A percentile compares a stretch with the other conserved stretches of the same genome.
Conservation (phyloP, 2,888 invertebrate species). For the Phragmatobia fuliginosa region DNA sequence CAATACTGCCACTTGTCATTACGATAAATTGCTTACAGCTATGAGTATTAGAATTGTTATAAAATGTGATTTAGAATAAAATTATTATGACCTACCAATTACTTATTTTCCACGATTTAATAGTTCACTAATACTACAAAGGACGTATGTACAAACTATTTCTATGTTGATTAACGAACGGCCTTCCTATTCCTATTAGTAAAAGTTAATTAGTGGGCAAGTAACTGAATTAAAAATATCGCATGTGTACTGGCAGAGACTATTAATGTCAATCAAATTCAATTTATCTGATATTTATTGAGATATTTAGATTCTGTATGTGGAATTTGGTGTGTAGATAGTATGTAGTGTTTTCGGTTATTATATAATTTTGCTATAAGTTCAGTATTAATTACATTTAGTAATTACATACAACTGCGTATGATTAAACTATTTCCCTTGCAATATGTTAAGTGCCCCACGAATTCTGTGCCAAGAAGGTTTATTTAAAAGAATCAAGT, state of each 20-base stretch:
- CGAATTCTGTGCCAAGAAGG: neutral
- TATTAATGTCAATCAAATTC: neutral
- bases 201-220: no score
- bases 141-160: neutral
- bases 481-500: neutral
- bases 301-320: no score
- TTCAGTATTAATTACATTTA: no score
- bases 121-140: neutral
- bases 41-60: no score
- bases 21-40: no score
- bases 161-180: no score
- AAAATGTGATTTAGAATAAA: neutral
- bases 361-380: neutral
- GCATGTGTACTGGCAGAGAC: neutral
- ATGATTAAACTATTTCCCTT: no score
- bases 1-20: no score
- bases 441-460: neutral
- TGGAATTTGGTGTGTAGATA: no score
- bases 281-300: no score
- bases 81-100: neutral
- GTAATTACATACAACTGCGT: no score
- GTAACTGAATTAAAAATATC: neutral
- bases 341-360: neutral
- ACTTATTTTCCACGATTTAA: neutral
- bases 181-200: no score